phyloP scores from a whole-genome alignment of 1,140 invertebrate species.

The Aphaenogaster rudis region DNA sequence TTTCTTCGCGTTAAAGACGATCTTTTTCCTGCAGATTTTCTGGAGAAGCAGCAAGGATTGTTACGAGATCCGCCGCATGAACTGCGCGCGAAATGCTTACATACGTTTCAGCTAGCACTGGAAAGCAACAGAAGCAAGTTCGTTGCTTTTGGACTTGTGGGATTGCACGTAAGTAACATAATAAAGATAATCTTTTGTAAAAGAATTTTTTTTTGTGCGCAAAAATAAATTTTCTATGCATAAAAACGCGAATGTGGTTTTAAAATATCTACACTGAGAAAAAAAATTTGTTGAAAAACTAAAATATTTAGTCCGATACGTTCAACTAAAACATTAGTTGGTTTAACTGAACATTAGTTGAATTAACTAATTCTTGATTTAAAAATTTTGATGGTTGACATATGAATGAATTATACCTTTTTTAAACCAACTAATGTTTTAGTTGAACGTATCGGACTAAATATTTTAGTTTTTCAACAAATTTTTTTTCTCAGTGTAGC shows the following conservation, averaged over 20 bases:
- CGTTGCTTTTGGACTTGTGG: slow-evolving; percentile 92
- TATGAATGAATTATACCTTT: too few relatives aligned
- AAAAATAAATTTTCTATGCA: not conserved
- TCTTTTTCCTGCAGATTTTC: slow-evolving; percentile 89
- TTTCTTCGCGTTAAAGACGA: too few relatives aligned
- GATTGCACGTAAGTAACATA: slow-evolving; percentile 92
- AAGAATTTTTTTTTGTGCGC: slow-evolving; percentile 9
- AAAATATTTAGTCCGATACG: too few relatives aligned
- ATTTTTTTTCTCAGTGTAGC: too few relatives aligned
- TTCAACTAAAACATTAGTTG: too few relatives aligned
- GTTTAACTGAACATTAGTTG: too few relatives aligned
- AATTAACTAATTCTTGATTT: too few relatives aligned
- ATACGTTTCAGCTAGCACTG: slow-evolving; percentile 94
- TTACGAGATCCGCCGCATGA: slow-evolving; percentile 94
- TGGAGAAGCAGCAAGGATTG: slow-evolving; percentile 93
- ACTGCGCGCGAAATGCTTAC: slow-evolving; percentile 93
- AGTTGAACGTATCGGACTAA: too few relatives aligned
- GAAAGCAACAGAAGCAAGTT: slow-evolving; percentile 95
- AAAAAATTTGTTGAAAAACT: too few relatives aligned
- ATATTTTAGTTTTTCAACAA: too few relatives aligned
- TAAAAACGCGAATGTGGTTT: not conserved
- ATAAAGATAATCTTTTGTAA: not conserved
- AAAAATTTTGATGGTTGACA: too few relatives aligned
- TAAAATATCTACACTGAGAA: not conserved
- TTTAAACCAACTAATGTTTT: too few relatives aligned